These are phyloP conservation scores for Hippocampus mohnikei DNA, from an alignment of 2,113 vertebrate genomes.

Conservation along the genomic window DNA sequence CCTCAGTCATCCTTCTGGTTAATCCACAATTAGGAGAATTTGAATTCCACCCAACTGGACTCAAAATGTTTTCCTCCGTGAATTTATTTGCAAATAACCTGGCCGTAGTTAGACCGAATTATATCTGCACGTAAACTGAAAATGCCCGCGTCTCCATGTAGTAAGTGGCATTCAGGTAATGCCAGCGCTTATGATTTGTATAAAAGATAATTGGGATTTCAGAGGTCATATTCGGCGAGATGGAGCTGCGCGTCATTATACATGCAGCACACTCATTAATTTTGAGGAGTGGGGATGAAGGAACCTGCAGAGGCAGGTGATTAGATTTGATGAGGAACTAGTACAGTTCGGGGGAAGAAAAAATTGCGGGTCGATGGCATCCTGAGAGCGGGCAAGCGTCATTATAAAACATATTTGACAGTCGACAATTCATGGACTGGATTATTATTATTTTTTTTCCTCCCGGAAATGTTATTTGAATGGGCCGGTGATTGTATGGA, in stretches of 20 bases:
- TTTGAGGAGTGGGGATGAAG: neutral
- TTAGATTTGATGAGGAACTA: neutral
- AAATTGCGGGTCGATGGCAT: neutral
- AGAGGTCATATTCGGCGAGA: conserved; percentile 1
- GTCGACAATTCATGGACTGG: too few species aligned
- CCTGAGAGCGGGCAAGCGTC: neutral
- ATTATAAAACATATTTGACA: neutral
- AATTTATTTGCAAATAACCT: neutral
- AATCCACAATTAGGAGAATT: neutral
- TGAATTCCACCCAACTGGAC: neutral
- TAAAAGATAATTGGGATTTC: conserved; percentile 1
- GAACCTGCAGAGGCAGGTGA: neutral
- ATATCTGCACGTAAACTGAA: neutral
- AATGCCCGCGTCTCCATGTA: neutral
- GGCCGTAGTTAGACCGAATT: neutral
- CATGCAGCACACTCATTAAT: neutral
- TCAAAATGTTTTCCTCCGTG: neutral
- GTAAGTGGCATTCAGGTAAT: neutral
- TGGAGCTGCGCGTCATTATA: neutral
- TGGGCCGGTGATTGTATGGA: too few species aligned
- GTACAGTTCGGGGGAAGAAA: neutral
- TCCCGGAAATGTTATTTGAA: too few species aligned
- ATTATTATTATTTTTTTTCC: too few species aligned
- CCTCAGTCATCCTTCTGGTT: neutral
- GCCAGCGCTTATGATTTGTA: neutral